Base-by-base conservation (phyloP, 2,797 vertebrate species). In the Allobates femoralis region DNA sequence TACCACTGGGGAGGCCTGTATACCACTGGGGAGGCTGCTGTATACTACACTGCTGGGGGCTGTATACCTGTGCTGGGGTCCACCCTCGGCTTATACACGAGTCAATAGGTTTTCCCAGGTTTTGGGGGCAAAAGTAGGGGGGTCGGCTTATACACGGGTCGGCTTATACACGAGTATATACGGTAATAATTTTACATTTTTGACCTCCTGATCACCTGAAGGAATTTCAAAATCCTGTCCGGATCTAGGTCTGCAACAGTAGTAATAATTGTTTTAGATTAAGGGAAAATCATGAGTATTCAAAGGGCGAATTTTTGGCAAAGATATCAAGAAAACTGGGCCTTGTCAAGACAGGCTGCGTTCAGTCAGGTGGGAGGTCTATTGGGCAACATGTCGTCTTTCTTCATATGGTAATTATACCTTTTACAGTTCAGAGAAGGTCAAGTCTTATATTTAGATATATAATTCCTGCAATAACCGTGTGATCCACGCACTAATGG, bases 281-380 rank as follows among this genome's bases (percentile, higher is more conserved):
- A 21, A 77, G 73, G 12, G 46, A 64, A n/a, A 74, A 30, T 21
- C n/a, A n/a, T 11, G 30, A 56, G 30, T 66, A 66, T 46, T 64
- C 46, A 76, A 66, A 86, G 41, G 78, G 67, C 66, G 81, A 16
- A 82, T 77, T 77, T 34, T 86, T 86, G 85, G 73, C 50, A 86
- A 34, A 30, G 71, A 32, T 56, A 58, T 60, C 30, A 77, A 82
- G 3, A 41, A 76, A 14, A 81, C 51, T 28, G 14, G 11, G 85
- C 60, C 69, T 77, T 86, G 85, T 69, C 79, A 66, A 50, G 79
- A 58, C 85, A 86, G 37, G 85, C 69, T 66, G 51, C 28, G 12
- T 55, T 41, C 55, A 84, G 55, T 19, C 5, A 16, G 51, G 16
- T 15, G 37, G 41, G 46, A 37, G 60, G 21, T 41, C 82, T 53